Evolutionary conservation across 2,888 invertebrate species (phyloP), one percentile per base, ranked within the genome.

Genomic region (Prenolepis imparis): DNA sequence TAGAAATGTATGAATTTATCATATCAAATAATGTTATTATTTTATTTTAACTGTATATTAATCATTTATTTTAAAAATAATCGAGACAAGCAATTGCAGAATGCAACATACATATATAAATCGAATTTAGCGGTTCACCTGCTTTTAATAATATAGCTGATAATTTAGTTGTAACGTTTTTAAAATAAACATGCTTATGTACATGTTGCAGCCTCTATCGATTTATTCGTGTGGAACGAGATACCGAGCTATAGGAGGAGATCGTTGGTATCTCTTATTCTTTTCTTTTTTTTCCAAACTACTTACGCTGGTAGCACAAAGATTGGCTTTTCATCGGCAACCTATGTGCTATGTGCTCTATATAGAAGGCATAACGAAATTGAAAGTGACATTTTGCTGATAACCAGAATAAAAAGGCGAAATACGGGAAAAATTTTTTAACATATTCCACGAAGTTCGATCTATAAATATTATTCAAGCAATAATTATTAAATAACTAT

Each of bases 271-370:
- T 41, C 28, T 55, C 21, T 21, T n/a, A n/a, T 12, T 66, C 52
- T 55, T 39, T 18, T 32, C 41, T 32, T 44, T 24, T 66, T 41
- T 41, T 59, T 44, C 41, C 57, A 44, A 57, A 32, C 68, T 68
- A 78, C 44, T 24, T 41, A 52, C 18, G 18, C 18, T 41, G 57
- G 21, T 11, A 12, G 41, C 21, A 28, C 68, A 57, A 78, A 78
- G 32, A 78, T 78, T 78, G 68, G 77, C 68, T 78, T 21, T 41
- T 57, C 78, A 70, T 78, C 57, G 57, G 32, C 78, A 68, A 66
- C 39, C 39, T 77, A 70, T 78, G 15, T 77, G 39, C 55, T 67
- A 67, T 67, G 18, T 59, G 32, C 15, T 78, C 18, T 78, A 44
- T 78, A 44, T 6, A 57, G 44, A 41, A 78, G 57, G 41, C 21